Evolutionary conservation across 1,140 invertebrate species (phyloP), one percentile per base, ranked within the genome.

Genomic region (Augochlora pura): DNA sequence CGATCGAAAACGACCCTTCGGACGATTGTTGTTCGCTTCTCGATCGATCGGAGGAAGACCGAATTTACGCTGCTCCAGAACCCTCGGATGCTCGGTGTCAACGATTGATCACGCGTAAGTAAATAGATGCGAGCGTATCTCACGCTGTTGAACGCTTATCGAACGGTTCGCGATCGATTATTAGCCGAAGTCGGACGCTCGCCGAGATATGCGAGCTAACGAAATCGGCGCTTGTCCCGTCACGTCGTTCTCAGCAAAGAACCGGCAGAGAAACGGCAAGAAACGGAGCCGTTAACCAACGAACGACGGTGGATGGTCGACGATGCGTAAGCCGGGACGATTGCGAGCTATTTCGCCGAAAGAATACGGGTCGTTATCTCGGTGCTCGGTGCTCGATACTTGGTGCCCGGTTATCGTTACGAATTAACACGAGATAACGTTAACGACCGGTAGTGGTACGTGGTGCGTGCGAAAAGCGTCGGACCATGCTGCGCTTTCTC

Each of bases 351-450:
- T 49, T 32, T 46, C 39, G 66, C 49, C 21, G 62, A 18, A 49
- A 67, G 69, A 62, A 86, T 74, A 81, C 63, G 79, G 65, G 76
- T 38, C 54, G 46, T 80, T 85, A 81, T 87, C 82, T 75, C 21
- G 21, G 9, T 0, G 14, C 42, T 52, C 49, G 49, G 49, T 21
- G 16, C 42, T 12, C 42, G 42, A 14, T 46, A 46, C 42, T 46
- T 46, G 10, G 42, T 52, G 80, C 63, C 25, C n/a, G 27, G 38
- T 32, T 81, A 84, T 84, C 74, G 66, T 66, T 69, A 66, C 81
- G 83, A 87, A 85, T 87, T 87, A 84, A 70, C 60, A 25, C 60
- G 16, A 38, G 39, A 66, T 46, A 66, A 25, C 57, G 82, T 86
- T 78, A 80, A 87, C 59, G 23, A 57, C 54, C 25, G 32, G 73